Percentiles rank a stretch among this genome's conserved stretches.
Conservation (phyloP, 2,888 invertebrate genomes). For the Andrena camellia region DNA sequence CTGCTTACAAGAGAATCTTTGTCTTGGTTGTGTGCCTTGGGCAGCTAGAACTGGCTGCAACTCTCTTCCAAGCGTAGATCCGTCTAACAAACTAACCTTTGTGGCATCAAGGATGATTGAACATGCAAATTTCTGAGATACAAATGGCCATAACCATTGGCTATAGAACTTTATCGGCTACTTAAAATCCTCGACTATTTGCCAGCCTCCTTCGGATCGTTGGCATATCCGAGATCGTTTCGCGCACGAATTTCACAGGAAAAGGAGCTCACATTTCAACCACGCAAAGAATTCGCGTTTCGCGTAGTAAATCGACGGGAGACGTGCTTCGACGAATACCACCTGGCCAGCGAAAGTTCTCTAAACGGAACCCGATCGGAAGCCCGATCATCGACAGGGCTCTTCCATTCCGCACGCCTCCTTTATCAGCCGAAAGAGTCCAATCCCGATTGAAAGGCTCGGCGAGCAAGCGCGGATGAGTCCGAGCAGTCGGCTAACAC, state of each 20-base stretch:
- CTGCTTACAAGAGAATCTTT: background rate
- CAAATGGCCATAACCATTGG: no score
- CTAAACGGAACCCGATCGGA: background rate
- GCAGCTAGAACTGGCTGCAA: background rate
- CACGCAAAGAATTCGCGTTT: background rate
- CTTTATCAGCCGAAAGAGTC: background rate
- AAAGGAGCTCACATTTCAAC: background rate
- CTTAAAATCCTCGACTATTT: background rate
- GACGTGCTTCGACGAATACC: background rate
- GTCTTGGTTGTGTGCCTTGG: constrained; percentile 2
- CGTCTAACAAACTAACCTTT: no score
- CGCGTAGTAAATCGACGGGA: background rate
- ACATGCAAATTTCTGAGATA: no score
- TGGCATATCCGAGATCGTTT: constrained; percentile 22
- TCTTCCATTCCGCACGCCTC: background rate
- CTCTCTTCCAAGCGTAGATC: background rate
- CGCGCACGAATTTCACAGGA: background rate
- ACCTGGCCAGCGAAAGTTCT: background rate
- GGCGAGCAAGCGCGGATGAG: background rate
- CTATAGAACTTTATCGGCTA: no score
- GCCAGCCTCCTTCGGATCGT: background rate
- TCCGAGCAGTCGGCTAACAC: constrained; percentile 2
- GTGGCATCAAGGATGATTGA: no score
- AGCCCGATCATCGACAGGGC: background rate
- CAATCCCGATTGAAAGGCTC: constrained; percentile 10